Base-by-base conservation (phyloP, 1,140 invertebrate species). In the Aphis gossypii region DNA sequence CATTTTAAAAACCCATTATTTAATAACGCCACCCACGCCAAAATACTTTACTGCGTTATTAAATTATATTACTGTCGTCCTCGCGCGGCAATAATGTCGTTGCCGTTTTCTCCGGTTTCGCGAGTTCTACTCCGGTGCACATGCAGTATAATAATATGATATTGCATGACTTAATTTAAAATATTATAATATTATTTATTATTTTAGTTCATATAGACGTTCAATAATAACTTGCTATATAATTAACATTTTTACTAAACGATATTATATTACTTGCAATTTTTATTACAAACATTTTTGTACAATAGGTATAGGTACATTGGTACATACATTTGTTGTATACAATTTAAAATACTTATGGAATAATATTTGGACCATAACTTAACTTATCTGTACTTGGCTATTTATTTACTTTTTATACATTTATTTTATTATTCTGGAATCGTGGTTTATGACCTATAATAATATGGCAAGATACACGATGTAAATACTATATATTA, bases 1-100 rank as follows among this genome's bases (percentile, higher is more conserved):
- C 51, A 41, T 90, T 56, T 90, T 60, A 90, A 90, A 90, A 90
- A 90, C 21, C 54, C 51, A 90, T 90, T 90, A 90, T 90, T 90
- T 90, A 90, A 60, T 56, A 60, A 90, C 51, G 23, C 35, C 88
- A n/a, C 88, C 88, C 38, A 90, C 88, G 51, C 9, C 35, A 89
- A 87, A 46, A 84, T 48, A 88, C 48, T n/a, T 35, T 89, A 35
- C 46, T 30, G 48, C 18, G 46, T 48, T 87, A 23, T 87, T 87
- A 44, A 30, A 87, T 46, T 82, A 82, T 38, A 46, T 48, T 44
- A 20, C 44, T 11, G 25, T 87, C 44, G 44, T 87, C 84, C 25
- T 44, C 30, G 41, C 60, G 4, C 30, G 30, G 60, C 30, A 46
- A 48, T 84, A 87, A 46, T 6, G 84, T 46, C 41, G 83, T 38